These are phyloP conservation scores for Anodontia alba DNA, from an alignment of 2,888 invertebrate species.

Conservation along the genomic window DNA sequence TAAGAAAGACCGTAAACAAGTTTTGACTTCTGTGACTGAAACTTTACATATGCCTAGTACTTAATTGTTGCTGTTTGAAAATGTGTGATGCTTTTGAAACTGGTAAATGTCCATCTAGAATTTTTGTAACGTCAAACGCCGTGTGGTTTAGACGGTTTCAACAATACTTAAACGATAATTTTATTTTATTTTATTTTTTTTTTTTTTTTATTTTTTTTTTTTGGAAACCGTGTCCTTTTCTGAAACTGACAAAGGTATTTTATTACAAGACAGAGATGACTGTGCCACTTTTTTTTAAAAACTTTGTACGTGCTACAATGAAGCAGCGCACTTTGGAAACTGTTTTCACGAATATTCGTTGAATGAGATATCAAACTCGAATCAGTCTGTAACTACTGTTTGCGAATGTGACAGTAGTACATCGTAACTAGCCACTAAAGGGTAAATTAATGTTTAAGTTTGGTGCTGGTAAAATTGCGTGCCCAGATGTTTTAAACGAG, in stretches of 20 bases:
- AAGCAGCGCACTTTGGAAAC: constrained; percentile 1
- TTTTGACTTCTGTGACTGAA: not conserved
- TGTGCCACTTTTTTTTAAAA: not conserved
- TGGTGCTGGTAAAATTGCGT: too few relatives aligned
- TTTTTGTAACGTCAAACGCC: not conserved
- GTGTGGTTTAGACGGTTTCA: not conserved
- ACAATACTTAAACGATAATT: not conserved
- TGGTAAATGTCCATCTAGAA: not conserved
- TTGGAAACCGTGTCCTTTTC: constrained; percentile 1
- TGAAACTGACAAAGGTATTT: constrained; percentile 16
- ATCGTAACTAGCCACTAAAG: too few relatives aligned
- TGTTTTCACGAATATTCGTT: constrained; percentile 10
- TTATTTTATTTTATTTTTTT: not conserved
- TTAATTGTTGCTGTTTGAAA: too few relatives aligned
- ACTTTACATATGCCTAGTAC: not conserved
- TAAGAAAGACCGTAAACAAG: not conserved
- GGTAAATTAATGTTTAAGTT: too few relatives aligned
- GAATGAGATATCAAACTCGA: not conserved
- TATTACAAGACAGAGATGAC: not conserved
- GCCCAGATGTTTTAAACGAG: too few relatives aligned
- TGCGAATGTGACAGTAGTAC: constrained; percentile 16
- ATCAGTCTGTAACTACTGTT: not conserved
- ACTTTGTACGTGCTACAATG: not conserved
- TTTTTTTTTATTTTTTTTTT: not conserved
- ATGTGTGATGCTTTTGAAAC: constrained; percentile 14